Evolutionary conservation across 2,797 vertebrate genomes (phyloP).

Genomic region (Anas bernieri): DNA sequence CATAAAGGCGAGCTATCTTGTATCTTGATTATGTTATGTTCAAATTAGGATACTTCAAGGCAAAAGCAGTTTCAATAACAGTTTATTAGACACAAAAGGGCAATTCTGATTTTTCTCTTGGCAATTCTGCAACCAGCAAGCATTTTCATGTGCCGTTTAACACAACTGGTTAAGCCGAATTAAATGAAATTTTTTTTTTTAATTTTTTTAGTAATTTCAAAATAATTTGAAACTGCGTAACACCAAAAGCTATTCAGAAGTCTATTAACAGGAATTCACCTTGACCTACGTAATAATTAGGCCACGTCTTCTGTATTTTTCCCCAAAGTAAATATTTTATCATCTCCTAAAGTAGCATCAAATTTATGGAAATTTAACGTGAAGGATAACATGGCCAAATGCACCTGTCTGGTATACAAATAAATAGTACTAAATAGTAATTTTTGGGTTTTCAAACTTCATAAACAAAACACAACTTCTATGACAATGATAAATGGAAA

Average conservation of each 20-base stretch:
- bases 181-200: background rate
- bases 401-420: background rate
- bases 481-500: background rate
- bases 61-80: background rate
- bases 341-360: background rate
- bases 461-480: background rate
- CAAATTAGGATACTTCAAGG: background rate
- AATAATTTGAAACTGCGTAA: background rate
- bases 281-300: background rate
- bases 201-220: background rate
- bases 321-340: background rate
- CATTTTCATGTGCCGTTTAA: background rate
- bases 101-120: background rate
- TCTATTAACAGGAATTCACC: background rate
- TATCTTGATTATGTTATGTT: background rate
- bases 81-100: background rate
- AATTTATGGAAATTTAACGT: background rate
- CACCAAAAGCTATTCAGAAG: background rate
- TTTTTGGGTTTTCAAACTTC: background rate
- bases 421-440: background rate
- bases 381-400: background rate
- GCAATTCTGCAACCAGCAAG: background rate
- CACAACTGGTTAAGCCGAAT: background rate
- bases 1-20: background rate
- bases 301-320: background rate